phyloP scores from a whole-genome alignment of 1,140 invertebrate genomes.

The Drosophila parabipectinata region DNA sequence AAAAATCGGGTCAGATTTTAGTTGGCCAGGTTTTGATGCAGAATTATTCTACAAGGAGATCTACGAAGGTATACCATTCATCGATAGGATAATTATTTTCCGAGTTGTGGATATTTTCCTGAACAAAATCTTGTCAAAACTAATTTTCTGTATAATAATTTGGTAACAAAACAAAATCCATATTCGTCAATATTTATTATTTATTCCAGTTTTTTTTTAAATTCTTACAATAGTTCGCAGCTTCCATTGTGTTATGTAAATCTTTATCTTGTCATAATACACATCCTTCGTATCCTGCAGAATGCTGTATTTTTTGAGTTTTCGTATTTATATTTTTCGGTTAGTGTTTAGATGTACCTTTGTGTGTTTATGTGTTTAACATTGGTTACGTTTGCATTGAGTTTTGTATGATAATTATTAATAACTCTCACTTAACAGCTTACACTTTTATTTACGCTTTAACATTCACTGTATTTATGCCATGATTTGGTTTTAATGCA shows the following conservation, averaged over 20 bases:
- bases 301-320: conserved; percentile 26
- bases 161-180: background rate
- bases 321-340: conserved; percentile 31
- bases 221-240: conserved; percentile 44
- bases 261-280: conserved; percentile 23
- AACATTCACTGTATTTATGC: conserved; percentile 54
- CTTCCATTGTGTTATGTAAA: conserved; percentile 11
- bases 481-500: conserved; percentile 10
- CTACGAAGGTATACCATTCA: too few species aligned
- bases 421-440: conserved; percentile 66
- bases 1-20: too few species aligned
- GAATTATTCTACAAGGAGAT: too few species aligned
- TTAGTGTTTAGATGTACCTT: conserved; percentile 35
- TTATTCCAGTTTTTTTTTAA: conserved; percentile 49
- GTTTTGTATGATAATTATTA: conserved; percentile 37
- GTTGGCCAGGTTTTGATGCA: too few species aligned
- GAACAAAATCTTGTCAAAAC: too few species aligned
- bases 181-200: conserved; percentile 44
- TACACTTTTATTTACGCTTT: conserved; percentile 46
- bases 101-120: too few species aligned
- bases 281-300: conserved; percentile 23
- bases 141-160: too few species aligned
- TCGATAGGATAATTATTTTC: too few species aligned
- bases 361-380: conserved; percentile 49
- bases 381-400: conserved; percentile 62